Evolutionary conservation across 2,888 invertebrate genomes (phyloP).

Genomic region (Choristoneura rosaceana): DNA sequence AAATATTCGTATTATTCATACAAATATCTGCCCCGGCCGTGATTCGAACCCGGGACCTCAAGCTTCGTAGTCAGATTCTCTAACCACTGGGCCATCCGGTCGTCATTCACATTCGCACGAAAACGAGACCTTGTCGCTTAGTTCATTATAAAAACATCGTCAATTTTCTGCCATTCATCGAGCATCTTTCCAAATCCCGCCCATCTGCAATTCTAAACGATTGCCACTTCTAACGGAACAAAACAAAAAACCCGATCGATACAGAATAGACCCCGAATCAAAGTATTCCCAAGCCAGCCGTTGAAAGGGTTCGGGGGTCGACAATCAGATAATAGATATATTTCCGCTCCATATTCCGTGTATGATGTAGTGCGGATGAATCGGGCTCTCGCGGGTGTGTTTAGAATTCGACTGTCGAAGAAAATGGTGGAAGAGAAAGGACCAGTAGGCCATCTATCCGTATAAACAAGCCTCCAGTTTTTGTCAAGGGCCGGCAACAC

Average conservation of each 20-base stretch:
- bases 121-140: too few species aligned
- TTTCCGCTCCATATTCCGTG: constrained; percentile 61
- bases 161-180: not conserved
- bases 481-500: too few species aligned
- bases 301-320: constrained; percentile 61
- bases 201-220: not conserved
- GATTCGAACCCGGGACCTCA: too few species aligned
- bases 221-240: constrained; percentile 19
- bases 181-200: not conserved
- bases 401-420: constrained; percentile 65
- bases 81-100: too few species aligned
- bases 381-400: constrained; percentile 74
- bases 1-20: too few species aligned
- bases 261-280: constrained; percentile 52
- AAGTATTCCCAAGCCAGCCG: constrained; percentile 74
- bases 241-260: constrained; percentile 42
- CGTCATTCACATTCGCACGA: too few species aligned
- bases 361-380: constrained; percentile 78
- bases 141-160: not conserved
- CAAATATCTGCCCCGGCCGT: too few species aligned
- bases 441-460: not conserved
- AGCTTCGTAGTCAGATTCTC: too few species aligned
- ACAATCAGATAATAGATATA: constrained; percentile 80
- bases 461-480: too few species aligned
- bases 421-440: not conserved